These are phyloP conservation scores for Kobus ellipsiprymnus DNA, from an alignment of 2,113 vertebrate genomes.

Conservation along the genomic window DNA sequence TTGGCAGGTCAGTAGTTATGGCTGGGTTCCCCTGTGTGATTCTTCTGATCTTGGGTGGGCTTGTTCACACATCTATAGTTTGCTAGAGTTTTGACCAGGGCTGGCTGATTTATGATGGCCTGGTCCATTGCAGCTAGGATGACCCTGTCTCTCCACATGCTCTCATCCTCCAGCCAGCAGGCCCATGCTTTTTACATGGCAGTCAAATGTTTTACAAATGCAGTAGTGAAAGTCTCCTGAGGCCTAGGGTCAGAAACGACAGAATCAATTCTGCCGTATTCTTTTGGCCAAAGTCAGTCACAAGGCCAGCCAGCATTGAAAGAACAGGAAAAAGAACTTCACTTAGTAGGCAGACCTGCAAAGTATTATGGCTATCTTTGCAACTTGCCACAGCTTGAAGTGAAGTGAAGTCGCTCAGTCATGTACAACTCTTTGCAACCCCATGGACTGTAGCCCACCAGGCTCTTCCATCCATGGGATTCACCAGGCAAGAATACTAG, in stretches of 20 bases:
- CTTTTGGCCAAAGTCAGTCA: neutral
- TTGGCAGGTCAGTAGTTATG: neutral
- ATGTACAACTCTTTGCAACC: too few relatives aligned
- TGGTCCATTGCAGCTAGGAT: neutral
- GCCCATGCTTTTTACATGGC: neutral
- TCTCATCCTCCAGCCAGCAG: neutral
- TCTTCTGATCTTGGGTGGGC: neutral
- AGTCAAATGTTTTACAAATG: neutral
- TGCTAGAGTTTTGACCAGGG: neutral
- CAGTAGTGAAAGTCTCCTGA: neutral
- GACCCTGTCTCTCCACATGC: neutral
- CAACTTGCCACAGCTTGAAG: neutral
- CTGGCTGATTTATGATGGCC: neutral
- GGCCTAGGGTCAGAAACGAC: neutral
- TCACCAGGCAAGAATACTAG: too few relatives aligned
- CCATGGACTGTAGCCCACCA: too few relatives aligned
- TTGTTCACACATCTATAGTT: neutral
- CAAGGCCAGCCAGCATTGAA: neutral
- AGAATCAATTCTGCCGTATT: slow-evolving; percentile 3
- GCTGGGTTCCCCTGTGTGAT: neutral
- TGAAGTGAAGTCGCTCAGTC: too few relatives aligned
- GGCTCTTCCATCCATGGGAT: too few relatives aligned
- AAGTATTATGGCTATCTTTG: neutral
- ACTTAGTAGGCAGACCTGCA: neutral
- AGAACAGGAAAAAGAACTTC: neutral